phyloP scores from a whole-genome alignment of 2,888 invertebrate species.

The Criorhina ranunculi region DNA sequence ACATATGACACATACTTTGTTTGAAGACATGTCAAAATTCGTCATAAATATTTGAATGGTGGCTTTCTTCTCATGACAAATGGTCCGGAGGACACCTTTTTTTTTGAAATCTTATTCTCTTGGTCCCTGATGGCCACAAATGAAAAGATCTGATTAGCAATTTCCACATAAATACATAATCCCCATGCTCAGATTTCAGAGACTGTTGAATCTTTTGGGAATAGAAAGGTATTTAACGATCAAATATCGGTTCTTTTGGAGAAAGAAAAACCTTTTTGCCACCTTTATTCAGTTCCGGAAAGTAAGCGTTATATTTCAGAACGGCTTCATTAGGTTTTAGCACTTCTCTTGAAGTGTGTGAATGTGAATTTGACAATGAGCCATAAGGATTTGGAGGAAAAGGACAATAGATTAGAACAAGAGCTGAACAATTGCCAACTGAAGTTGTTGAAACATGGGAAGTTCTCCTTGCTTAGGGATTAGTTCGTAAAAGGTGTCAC shows the following conservation, averaged over 20 bases:
- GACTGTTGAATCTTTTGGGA: neutral
- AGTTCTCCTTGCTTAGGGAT: too few species aligned
- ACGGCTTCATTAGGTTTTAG: neutral
- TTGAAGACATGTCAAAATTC: slow-evolving; percentile 35
- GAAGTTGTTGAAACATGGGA: neutral
- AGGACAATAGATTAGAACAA: neutral
- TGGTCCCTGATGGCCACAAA: neutral
- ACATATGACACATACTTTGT: slow-evolving; percentile 27
- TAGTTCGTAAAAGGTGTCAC: too few species aligned
- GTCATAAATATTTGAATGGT: slow-evolving; percentile 25
- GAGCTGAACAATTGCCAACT: neutral
- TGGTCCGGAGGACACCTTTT: slow-evolving; percentile 8
- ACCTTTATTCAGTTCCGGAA: neutral
- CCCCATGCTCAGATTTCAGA: slow-evolving; percentile 18
- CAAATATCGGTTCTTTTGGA: neutral
- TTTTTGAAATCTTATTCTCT: neutral
- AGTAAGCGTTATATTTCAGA: slow-evolving; percentile 17
- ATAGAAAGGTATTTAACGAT: neutral
- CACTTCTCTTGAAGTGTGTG: slow-evolving; percentile 9
- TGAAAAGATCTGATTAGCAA: slow-evolving; percentile 48
- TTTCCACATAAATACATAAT: slow-evolving; percentile 31
- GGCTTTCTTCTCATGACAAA: slow-evolving; percentile 21
- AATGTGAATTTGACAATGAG: slow-evolving; percentile 1
- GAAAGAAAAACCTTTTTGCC: neutral
- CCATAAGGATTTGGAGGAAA: neutral